phyloP scores from a whole-genome alignment of 2,113 vertebrate genomes.

The Lichenostomus cassidix region DNA sequence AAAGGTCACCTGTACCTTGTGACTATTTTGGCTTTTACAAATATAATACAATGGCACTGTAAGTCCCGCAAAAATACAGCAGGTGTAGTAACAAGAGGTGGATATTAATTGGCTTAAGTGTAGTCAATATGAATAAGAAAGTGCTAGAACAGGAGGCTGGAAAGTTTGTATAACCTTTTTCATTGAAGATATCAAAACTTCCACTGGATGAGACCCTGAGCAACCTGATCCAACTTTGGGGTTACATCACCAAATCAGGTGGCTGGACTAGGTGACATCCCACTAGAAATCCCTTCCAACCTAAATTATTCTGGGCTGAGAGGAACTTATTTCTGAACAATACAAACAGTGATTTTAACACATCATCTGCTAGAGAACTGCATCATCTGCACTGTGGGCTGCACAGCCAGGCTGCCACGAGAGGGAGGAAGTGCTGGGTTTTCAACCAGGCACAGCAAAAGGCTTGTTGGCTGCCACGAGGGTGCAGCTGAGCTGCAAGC shows the following conservation, averaged over 20 bases:
- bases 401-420: not conserved
- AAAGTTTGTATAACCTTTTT: not conserved
- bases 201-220: not conserved
- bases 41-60: not conserved
- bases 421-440: not conserved
- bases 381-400: too few relatives aligned
- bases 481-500: not conserved
- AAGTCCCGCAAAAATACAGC: not conserved
- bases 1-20: not conserved
- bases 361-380: fast-evolving
- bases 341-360: not conserved
- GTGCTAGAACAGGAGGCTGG: not conserved
- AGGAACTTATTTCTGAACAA: not conserved
- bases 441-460: fast-evolving
- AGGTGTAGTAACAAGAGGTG: not conserved
- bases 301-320: not conserved
- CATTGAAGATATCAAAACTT: not conserved
- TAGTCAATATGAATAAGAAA: not conserved
- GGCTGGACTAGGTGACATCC: not conserved
- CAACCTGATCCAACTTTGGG: not conserved
- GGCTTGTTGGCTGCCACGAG: not conserved
- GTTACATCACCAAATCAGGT: not conserved
- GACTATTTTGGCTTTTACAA: not conserved
- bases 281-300: not conserved
- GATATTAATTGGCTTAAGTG: not conserved